phyloP scores from a whole-genome alignment of 2,113 vertebrate genomes.

The Scomber japonicus region DNA sequence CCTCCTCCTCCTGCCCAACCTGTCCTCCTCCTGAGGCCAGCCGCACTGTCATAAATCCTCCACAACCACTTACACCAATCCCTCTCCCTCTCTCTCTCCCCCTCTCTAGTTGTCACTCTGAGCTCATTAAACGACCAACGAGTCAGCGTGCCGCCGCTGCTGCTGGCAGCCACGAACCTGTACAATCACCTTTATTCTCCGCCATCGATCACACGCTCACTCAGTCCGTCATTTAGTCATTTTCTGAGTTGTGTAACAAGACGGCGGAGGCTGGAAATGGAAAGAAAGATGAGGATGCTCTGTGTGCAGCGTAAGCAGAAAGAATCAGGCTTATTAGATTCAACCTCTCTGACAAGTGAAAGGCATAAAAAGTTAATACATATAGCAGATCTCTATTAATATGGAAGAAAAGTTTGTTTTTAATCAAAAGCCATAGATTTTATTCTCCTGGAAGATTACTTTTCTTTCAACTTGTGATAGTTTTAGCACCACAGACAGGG shows the following conservation, averaged over 20 bases:
- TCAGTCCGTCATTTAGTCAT: constrained; percentile 26
- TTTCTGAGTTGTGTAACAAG: constrained; percentile 16
- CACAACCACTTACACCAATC: constrained; percentile 41
- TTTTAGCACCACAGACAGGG: too few relatives aligned
- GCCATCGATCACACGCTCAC: constrained; percentile 58
- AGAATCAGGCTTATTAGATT: neutral
- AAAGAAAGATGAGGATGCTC: constrained; percentile 3
- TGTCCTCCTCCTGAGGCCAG: constrained; percentile 14
- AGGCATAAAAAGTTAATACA: neutral
- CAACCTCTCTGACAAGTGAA: constrained; percentile 4
- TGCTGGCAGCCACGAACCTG: constrained; percentile 37
- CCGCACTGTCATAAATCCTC: constrained; percentile 66
- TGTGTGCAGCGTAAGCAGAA: constrained; percentile 5
- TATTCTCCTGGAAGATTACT: too few relatives aligned
- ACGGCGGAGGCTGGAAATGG: constrained; percentile 5
- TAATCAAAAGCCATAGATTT: too few relatives aligned
- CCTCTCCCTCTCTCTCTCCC: too few relatives aligned
- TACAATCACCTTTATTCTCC: constrained; percentile 43
- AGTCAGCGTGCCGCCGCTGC: neutral
- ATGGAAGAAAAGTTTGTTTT: too few relatives aligned
- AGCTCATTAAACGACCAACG: constrained; percentile 61
- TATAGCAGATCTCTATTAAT: too few relatives aligned
- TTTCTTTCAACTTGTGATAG: too few relatives aligned
- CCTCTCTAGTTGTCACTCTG: constrained; percentile 32
- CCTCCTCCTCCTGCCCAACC: neutral